Evolutionary conservation across 2,113 vertebrate species (phyloP).

Genomic region (Eulemur macaco): DNA sequence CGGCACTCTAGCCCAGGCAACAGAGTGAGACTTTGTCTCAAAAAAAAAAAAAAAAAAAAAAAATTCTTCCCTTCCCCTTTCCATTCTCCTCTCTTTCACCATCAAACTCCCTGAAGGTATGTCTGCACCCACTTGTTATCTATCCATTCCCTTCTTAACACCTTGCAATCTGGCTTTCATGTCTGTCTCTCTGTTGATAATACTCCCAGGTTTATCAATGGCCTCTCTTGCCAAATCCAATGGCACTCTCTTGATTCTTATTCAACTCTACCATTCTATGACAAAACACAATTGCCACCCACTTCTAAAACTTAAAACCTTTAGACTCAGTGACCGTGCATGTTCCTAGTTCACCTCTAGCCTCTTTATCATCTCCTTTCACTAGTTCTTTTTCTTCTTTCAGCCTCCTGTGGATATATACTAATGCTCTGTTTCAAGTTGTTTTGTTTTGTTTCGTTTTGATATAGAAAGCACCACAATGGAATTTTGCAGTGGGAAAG

Average conservation of each 20-base stretch:
- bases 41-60: background rate
- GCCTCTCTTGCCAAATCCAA: background rate
- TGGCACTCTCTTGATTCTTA: background rate
- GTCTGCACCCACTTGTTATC: background rate
- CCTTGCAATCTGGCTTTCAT: background rate
- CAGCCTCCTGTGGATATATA: background rate
- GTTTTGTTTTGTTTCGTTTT: too few relatives aligned
- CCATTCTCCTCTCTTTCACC: background rate
- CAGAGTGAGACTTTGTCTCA: too few relatives aligned
- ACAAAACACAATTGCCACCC: background rate
- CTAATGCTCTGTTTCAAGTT: background rate
- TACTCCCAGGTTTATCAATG: background rate
- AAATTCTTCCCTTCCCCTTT: background rate
- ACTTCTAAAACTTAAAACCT: background rate
- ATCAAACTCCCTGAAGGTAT: background rate
- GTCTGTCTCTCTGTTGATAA: background rate
- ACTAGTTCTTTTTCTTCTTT: background rate
- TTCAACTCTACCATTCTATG: background rate
- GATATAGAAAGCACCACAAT: too few relatives aligned
- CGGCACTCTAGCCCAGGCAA: too few relatives aligned
- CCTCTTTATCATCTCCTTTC: background rate
- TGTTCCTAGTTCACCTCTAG: background rate
- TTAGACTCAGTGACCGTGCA: background rate
- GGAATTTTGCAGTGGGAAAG: too few relatives aligned
- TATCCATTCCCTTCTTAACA: background rate